Evolutionary conservation across 35 echinoderm and acorn worm species (phyloP), one percentile per base, ranked within the genome.

Genomic region (Lytechinus variegatus): DNA sequence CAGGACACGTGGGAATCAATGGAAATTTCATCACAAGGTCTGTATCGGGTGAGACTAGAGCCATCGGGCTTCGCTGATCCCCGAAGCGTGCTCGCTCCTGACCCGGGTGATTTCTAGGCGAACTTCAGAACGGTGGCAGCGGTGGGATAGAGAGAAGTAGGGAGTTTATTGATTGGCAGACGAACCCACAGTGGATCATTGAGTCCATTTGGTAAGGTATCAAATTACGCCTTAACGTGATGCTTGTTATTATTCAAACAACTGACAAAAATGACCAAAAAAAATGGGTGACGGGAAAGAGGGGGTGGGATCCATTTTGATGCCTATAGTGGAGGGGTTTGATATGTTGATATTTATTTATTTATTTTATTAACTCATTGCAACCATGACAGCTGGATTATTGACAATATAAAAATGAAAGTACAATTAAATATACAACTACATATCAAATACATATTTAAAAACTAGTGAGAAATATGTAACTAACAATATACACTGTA

Each of bases 31-130:
- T 3, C 28, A 16, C 29, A 52, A 33, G 29, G 88, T 44, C 88
- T 90, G 88, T 12, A 13, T 54, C 8, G 0, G 52, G 6, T 28
- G 28, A 90, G 88, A 90, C 88, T 90, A 90, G 53, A 10, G 52
- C 9, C 92, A 54, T 3, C 11, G n/a, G 92, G 92, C 92, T 54
- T 54, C 27, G 92, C 27, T 93, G 92, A 55, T 93, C 92, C 92
- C 92, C 54, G n/a, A 93, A 93, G 92, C 92, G 92, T 93, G 92
- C 92, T 93, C 92, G 92, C 53, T 53, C 92, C 52, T 93, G 92
- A 93, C 92, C 92, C 92, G 55, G 5, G 92, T 27, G 92, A 93
- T 93, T 93, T 93, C 92, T 24, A 27, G 29, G 9, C 92, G 54
- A 57, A 90, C 88, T 90, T 93, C 8, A 55, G 92, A 55, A 54